phyloP scores from a whole-genome alignment of 1,140 invertebrate genomes.

The Polyergus mexicanus region DNA sequence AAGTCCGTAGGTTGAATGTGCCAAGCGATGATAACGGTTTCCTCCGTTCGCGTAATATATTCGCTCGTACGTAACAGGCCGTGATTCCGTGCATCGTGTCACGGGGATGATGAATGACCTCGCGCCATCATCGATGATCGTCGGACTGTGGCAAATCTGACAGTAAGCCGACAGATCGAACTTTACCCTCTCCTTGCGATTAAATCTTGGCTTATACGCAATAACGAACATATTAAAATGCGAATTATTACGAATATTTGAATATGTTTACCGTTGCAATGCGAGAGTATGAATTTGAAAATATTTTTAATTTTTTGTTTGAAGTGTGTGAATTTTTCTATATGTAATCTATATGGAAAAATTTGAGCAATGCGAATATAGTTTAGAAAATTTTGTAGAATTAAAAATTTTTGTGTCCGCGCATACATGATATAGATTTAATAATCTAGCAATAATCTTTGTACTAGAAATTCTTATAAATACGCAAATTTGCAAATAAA shows the following conservation, averaged over 20 bases:
- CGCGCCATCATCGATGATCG: constrained; percentile 64
- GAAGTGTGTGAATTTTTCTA: not conserved
- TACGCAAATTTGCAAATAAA: not conserved
- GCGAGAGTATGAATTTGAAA: not conserved
- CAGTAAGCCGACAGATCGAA: constrained; percentile 58
- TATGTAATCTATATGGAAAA: not conserved
- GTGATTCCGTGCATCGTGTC: constrained; percentile 43
- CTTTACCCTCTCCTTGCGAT: constrained; percentile 33
- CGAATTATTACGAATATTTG: not conserved
- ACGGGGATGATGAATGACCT: constrained; percentile 66
- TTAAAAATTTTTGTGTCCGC: not conserved
- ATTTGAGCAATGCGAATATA: not conserved
- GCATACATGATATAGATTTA: not conserved
- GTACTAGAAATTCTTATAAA: not conserved
- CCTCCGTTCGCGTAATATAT: constrained; percentile 55
- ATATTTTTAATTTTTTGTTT: not conserved
- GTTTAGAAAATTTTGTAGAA: not conserved
- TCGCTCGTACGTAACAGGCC: constrained; percentile 33
- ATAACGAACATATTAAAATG: not conserved
- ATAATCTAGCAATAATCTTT: not conserved
- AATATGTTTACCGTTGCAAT: not conserved
- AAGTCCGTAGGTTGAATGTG: constrained; percentile 57
- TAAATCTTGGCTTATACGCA: constrained; percentile 20
- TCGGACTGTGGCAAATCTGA: constrained; percentile 58
- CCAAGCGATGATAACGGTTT: constrained; percentile 74